A percentile compares a stretch with the other conserved stretches of the same genome.
phyloP scores from a whole-genome alignment of 1,140 invertebrate species.

The Drosophila saltans region DNA sequence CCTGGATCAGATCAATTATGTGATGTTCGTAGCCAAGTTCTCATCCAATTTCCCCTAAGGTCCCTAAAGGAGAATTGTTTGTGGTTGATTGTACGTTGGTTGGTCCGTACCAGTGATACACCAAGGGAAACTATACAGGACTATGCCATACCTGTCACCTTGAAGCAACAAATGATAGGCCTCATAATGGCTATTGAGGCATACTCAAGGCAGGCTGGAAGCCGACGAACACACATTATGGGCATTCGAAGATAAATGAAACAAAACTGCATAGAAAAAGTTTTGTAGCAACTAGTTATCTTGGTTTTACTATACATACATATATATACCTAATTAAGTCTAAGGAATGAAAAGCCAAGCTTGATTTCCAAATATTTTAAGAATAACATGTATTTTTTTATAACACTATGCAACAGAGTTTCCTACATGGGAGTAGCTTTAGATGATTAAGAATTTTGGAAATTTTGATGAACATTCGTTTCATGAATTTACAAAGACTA shows the following conservation, averaged over 20 bases:
- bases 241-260: constrained; percentile 8
- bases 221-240: constrained; percentile 32
- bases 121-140: constrained; percentile 41
- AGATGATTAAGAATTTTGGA: background rate
- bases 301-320: background rate
- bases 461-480: background rate
- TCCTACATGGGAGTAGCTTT: background rate
- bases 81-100: constrained; percentile 58
- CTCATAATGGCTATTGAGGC: constrained; percentile 52
- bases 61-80: constrained; percentile 60
- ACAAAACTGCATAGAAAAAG: background rate
- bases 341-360: constrained; percentile 51
- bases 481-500: background rate
- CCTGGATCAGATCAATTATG: constrained; percentile 54
- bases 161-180: constrained; percentile 60
- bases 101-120: constrained; percentile 42
- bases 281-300: constrained; percentile 12
- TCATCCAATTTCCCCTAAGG: constrained; percentile 73
- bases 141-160: constrained; percentile 57
- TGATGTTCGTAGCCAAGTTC: constrained; percentile 62
- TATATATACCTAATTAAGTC: background rate
- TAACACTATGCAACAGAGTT: background rate
- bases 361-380: constrained; percentile 75
- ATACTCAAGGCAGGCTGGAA: constrained; percentile 45
- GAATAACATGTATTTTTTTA: constrained; percentile 27